Conservation (phyloP, 2,113 vertebrate genomes). For the Pachyramphus minor region DNA sequence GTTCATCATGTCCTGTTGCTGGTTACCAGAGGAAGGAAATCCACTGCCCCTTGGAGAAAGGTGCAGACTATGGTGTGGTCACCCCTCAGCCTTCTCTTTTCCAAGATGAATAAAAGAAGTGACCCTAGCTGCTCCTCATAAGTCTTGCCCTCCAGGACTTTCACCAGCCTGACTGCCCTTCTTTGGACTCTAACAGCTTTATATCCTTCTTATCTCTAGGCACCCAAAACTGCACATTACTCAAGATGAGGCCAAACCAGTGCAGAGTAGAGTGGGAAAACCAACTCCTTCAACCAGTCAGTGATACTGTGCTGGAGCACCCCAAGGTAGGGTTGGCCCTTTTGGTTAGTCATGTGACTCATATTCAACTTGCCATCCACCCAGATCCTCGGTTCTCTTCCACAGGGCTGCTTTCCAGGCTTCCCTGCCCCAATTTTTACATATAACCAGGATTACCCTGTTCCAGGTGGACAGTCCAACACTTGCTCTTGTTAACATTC, state of each 20-base stretch:
- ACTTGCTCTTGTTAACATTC: background rate
- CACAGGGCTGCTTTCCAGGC: rapidly evolving
- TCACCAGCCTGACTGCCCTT: background rate
- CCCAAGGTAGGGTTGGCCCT: rapidly evolving
- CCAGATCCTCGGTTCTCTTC: background rate
- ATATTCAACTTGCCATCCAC: background rate
- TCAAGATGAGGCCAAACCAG: background rate
- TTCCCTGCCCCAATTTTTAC: rapidly evolving
- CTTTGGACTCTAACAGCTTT: background rate
- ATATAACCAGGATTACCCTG: background rate
- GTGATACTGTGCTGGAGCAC: background rate
- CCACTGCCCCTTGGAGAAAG: rapidly evolving
- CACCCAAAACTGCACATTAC: background rate
- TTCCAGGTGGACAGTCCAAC: background rate
- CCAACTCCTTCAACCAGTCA: rapidly evolving
- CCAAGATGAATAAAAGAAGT: background rate
- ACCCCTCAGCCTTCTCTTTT: background rate
- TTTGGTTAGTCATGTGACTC: background rate
- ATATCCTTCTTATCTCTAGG: background rate
- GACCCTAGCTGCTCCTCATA: background rate
- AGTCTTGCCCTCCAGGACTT: background rate
- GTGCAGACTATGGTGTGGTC: background rate
- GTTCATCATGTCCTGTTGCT: rapidly evolving
- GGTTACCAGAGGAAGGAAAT: background rate
- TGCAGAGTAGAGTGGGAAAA: background rate